Percentiles rank a stretch among this genome's conserved stretches.
These are phyloP conservation scores for Euthynnus affinis DNA, from an alignment of 2,797 vertebrate genomes.

Conservation along the genomic window DNA sequence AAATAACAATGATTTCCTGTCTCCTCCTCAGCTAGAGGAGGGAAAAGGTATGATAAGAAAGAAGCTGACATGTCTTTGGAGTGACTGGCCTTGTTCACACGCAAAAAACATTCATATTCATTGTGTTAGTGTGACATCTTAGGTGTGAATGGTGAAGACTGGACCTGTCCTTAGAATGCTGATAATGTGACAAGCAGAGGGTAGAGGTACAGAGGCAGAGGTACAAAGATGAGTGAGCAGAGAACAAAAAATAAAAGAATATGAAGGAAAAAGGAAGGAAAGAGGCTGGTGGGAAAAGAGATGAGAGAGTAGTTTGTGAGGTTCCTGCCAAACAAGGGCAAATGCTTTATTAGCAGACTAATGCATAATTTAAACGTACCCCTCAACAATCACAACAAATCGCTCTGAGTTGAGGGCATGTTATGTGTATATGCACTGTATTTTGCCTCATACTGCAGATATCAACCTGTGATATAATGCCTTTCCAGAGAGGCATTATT, in stretches of 20 bases:
- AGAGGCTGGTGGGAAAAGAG: not conserved
- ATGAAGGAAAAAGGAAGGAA: not conserved
- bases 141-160: slow-evolving; percentile 16
- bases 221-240: not conserved
- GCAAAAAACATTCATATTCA: slow-evolving; percentile 10
- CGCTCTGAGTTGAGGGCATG: not conserved
- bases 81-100: slow-evolving; percentile 27
- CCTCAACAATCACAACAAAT: not conserved
- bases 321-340: not conserved
- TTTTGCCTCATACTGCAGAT: not conserved
- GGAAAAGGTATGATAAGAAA: slow-evolving; percentile 15
- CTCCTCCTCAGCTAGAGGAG: slow-evolving; percentile 15
- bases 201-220: no score
- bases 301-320: not conserved
- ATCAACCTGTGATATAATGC: not conserved
- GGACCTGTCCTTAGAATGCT: slow-evolving; percentile 22
- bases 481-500: no score
- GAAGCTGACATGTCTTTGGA: slow-evolving; percentile 19
- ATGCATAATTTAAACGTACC: not conserved
- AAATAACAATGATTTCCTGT: slow-evolving; percentile 11
- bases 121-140: not conserved
- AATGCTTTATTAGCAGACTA: not conserved
- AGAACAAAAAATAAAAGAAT: not conserved
- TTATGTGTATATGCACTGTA: not conserved
- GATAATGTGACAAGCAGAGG: slow-evolving; percentile 12